These are phyloP conservation scores for Elephas maximus DNA, from an alignment of 2,113 vertebrate genomes.

Conservation along the genomic window DNA sequence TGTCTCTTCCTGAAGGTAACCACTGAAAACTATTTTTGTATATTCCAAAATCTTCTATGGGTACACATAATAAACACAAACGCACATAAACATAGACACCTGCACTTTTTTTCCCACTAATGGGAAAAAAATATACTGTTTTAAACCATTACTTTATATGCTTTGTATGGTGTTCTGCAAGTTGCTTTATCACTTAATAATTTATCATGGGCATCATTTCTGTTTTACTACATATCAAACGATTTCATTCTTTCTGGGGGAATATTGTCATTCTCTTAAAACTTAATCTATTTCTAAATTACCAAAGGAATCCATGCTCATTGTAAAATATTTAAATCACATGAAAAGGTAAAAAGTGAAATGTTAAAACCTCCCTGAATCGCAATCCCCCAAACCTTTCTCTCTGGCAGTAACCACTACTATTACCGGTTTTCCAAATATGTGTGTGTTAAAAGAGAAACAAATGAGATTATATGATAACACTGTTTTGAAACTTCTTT, in stretches of 20 bases:
- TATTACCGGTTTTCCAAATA: not conserved
- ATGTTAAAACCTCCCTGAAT: not conserved
- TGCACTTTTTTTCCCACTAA: not conserved
- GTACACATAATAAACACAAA: not conserved
- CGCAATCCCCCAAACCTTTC: not conserved
- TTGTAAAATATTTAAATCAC: conserved; percentile 22
- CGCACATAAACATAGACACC: not conserved
- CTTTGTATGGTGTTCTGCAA: not conserved
- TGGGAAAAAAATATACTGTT: not conserved
- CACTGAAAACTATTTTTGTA: not conserved
- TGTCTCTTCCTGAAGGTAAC: not conserved
- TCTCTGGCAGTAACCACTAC: not conserved
- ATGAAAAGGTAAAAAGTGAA: not conserved
- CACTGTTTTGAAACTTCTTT: not conserved
- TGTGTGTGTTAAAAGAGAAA: not conserved
- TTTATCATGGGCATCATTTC: conserved; percentile 8
- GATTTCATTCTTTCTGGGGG: not conserved
- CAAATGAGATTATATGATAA: not conserved
- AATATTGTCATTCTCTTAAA: conserved; percentile 35
- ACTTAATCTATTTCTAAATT: conserved; percentile 5
- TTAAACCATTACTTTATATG: not conserved
- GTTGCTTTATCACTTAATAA: conserved; percentile 44
- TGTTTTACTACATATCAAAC: not conserved
- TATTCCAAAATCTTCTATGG: not conserved
- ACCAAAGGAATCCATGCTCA: not conserved